These are phyloP conservation scores for Caenorhabditis japonica DNA, from an alignment of 2,888 invertebrate species.

Conservation along the genomic window DNA sequence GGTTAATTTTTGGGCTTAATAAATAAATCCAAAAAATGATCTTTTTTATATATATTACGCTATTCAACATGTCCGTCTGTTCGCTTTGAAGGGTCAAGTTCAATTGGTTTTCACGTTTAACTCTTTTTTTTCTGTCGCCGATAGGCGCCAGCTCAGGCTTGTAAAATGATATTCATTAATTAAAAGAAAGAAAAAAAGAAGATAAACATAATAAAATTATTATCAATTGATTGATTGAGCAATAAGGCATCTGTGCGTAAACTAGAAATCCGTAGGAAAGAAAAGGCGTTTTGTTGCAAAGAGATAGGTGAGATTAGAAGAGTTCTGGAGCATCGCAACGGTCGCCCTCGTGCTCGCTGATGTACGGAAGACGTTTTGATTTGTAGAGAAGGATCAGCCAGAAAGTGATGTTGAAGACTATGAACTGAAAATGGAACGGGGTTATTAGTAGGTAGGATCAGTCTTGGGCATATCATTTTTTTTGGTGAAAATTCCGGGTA, in stretches of 20 bases:
- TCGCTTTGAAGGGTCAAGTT: too few relatives aligned
- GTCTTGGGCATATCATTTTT: too few relatives aligned
- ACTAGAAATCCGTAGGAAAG: conserved; percentile 37
- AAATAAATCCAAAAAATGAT: too few relatives aligned
- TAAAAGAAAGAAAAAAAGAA: too few relatives aligned
- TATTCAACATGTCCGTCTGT: too few relatives aligned
- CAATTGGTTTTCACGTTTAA: too few relatives aligned
- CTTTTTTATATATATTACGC: too few relatives aligned
- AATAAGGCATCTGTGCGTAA: conserved; percentile 47
- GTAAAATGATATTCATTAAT: too few relatives aligned
- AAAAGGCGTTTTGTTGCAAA: conserved; percentile 32
- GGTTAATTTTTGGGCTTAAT: conserved; percentile 16
- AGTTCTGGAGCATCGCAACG: conserved; percentile 51
- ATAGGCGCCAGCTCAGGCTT: too few relatives aligned
- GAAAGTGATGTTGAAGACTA: conserved; percentile 67
- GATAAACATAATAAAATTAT: too few relatives aligned
- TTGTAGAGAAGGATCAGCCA: conserved; percentile 68
- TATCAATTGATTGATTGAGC: conserved; percentile 43
- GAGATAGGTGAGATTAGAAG: conserved; percentile 30
- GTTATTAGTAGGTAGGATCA: neutral
- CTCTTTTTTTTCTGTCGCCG: too few relatives aligned
- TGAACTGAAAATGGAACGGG: conserved; percentile 56
- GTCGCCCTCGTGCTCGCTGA: conserved; percentile 50
- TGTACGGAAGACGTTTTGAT: conserved; percentile 62
- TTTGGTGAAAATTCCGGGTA: too few relatives aligned